A percentile compares a stretch with the other conserved stretches of the same genome.
phyloP scores from a whole-genome alignment of 2,797 vertebrate species.

The Pseudomugil gertrudae region DNA sequence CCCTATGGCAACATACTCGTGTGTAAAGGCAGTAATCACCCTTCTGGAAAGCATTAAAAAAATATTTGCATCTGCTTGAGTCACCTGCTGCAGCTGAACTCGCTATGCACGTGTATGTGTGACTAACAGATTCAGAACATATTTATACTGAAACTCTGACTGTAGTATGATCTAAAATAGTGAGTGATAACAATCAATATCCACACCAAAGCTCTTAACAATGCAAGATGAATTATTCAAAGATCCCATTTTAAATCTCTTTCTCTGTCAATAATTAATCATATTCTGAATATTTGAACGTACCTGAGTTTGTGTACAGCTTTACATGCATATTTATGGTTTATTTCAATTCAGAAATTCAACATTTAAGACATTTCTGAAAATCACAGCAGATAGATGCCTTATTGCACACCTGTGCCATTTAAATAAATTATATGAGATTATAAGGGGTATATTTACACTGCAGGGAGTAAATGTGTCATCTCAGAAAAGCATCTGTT shows the following conservation, averaged over 20 bases:
- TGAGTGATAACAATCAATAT: constrained; percentile 43
- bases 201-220: constrained; percentile 55
- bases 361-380: constrained; percentile 12
- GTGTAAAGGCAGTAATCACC: constrained; percentile 31
- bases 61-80: constrained; percentile 41
- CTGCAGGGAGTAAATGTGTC: not conserved
- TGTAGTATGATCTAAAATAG: constrained; percentile 4
- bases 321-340: constrained; percentile 46
- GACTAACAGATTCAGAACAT: constrained; percentile 2
- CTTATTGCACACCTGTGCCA: not conserved
- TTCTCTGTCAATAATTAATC: constrained; percentile 77
- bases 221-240: constrained; percentile 75
- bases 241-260: constrained; percentile 72
- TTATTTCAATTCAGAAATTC: constrained; percentile 30
- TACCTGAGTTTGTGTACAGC: constrained; percentile 56
- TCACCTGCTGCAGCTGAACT: constrained; percentile 56
- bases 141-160: constrained; percentile 8
- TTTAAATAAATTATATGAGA: not conserved
- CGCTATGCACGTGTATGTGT: not conserved
- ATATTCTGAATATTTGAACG: constrained; percentile 65
- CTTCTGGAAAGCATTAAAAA: constrained; percentile 37
- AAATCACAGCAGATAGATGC: not conserved
- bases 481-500: not conserved
- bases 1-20: constrained; percentile 27
- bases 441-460: not conserved